Evolutionary conservation across 2,888 invertebrate genomes (phyloP), one percentile per base, ranked within the genome.

Genomic region (Zele albiditarsus): DNA sequence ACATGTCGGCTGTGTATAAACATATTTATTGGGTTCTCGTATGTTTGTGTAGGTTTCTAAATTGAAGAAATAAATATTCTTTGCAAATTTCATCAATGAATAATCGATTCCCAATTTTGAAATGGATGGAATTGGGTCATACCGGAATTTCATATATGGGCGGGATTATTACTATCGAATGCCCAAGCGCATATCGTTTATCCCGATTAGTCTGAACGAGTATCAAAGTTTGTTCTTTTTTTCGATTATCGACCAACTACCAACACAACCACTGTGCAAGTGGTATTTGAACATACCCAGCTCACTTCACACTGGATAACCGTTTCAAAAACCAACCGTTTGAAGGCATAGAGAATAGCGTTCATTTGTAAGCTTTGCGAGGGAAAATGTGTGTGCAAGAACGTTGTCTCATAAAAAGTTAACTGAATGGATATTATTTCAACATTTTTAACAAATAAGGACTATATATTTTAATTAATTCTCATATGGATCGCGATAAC

Each of bases 281-380:
- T 53, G n/a, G 20, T 20, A n/a, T 8, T 20, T 53, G 20, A 53
- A 53, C 12, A 38, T 12, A 8, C 20, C 4, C 16, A 38, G 14
- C 28, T 10, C 3, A n/a, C 33, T 63, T 63, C 63, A 74, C 69
- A 49, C 4, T 63, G 28, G 6, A 20, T 57, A 65, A 49, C 68
- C 66, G 66, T 60, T 66, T 42, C 12, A 66, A n/a, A 38, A 42
- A 60, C 58, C 42, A 73, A 73, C 73, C 73, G 67, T 73, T 42
- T n/a, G 16, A 23, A 33, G 16, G 31, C 31, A 6, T 31, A 5
- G 28, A 28, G 31, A 72, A 1, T 46, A 49, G 33, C 46, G 25
- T 20, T 33, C 23, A 31, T 38, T 38, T 14, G 33, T 6, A 27
- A 58, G 20, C n/a, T 66, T 67, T 73, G 68, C 67, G 68, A 73